Evolutionary conservation across 2,797 vertebrate genomes (phyloP).

Genomic region (Enteromius fasciolatus): DNA sequence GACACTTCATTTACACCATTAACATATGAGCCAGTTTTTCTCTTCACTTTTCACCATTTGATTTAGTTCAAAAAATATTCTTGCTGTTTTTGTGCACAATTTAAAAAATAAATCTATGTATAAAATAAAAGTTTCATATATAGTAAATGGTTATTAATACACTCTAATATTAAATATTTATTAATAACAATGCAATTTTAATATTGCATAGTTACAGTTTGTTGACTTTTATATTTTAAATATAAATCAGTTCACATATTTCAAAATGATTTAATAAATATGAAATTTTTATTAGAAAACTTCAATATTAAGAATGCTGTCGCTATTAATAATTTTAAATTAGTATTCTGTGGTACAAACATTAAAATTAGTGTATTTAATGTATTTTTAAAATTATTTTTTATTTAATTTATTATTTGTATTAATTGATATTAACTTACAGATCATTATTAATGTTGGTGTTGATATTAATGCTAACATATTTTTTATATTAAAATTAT

Average conservation of each 20-base stretch:
- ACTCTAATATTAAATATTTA: background rate
- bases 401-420: too few species aligned
- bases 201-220: too few species aligned
- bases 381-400: background rate
- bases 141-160: too few species aligned
- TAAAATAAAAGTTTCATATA: too few species aligned
- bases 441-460: too few species aligned
- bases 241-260: background rate
- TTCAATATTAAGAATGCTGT: background rate
- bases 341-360: background rate
- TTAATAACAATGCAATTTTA: background rate
- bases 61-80: background rate
- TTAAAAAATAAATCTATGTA: too few species aligned
- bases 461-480: too few species aligned
- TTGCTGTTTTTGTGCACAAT: background rate
- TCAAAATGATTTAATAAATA: too few species aligned
- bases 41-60: background rate
- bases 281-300: background rate
- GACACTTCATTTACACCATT: background rate
- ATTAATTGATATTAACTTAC: too few species aligned
- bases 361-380: background rate
- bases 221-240: background rate
- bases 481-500: too few species aligned
- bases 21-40: background rate
- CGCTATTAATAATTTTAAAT: background rate